Evolutionary conservation across 1,140 invertebrate species (phyloP).

Genomic region (Akabosia matsudoensis): DNA sequence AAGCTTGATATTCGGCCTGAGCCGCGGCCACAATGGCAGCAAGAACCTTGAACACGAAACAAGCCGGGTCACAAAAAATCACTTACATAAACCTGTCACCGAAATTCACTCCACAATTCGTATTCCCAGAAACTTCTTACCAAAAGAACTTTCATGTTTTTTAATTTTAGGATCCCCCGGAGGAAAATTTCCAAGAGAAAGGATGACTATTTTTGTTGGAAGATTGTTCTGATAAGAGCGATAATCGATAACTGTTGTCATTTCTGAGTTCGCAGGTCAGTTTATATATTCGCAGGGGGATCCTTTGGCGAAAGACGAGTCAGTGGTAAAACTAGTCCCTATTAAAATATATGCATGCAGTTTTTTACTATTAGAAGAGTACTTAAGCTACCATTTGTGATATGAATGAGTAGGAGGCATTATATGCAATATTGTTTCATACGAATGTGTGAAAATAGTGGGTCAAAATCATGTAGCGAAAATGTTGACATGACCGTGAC

Average conservation of each 20-base stretch:
- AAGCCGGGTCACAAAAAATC: not conserved
- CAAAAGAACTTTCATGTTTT: slow-evolving; percentile 6
- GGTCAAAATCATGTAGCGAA: slow-evolving; percentile 12
- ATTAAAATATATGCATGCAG: too few relatives aligned
- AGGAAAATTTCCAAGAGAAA: not conserved
- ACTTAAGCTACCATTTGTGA: too few relatives aligned
- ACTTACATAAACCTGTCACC: not conserved
- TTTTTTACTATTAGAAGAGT: too few relatives aligned
- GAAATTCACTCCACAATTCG: too few relatives aligned
- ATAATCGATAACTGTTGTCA: not conserved
- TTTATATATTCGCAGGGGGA: not conserved
- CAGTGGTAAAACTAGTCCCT: not conserved
- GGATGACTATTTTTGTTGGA: not conserved
- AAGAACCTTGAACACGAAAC: not conserved
- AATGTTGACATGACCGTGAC: slow-evolving; percentile 13
- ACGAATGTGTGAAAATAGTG: slow-evolving; percentile 13
- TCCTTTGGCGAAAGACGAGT: not conserved
- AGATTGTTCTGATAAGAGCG: not conserved
- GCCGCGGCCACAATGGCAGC: slow-evolving; percentile 17
- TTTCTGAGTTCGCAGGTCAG: not conserved
- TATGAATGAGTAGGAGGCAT: too few relatives aligned
- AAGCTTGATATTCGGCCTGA: not conserved
- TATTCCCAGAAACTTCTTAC: not conserved
- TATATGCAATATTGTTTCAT: not conserved
- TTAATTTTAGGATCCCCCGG: too few relatives aligned